Evolutionary conservation across 2,797 vertebrate genomes (phyloP).

Genomic region (Aphelocoma californica): DNA sequence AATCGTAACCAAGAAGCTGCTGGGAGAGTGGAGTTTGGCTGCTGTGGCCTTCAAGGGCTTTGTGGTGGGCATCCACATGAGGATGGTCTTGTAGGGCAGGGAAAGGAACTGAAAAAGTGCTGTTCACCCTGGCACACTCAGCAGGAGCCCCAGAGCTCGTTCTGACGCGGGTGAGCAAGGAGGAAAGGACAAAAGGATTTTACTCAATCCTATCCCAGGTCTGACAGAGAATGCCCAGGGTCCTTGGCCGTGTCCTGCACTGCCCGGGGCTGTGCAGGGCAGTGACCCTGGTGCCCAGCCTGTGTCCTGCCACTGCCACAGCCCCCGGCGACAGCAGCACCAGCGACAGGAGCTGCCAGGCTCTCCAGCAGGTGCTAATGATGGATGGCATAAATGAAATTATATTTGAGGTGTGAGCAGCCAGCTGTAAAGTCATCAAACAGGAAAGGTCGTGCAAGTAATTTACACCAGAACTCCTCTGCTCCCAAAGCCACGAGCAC

Average conservation of each 20-base stretch:
- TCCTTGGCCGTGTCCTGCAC: rapidly evolving
- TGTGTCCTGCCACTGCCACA: background rate
- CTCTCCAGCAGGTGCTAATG: background rate
- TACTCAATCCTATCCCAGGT: rapidly evolving
- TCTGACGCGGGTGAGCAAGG: background rate
- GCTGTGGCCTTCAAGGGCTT: background rate
- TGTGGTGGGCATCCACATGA: rapidly evolving
- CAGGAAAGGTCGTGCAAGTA: conserved; percentile 1
- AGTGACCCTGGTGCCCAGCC: background rate
- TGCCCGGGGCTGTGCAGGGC: background rate
- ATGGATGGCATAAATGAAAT: conserved; percentile 22
- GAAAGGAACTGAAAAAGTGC: background rate
- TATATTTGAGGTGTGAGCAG: background rate
- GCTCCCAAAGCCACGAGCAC: background rate
- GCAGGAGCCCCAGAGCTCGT: background rate
- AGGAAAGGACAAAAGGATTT: background rate
- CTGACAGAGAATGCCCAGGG: rapidly evolving
- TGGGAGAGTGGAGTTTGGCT: background rate
- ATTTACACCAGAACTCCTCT: conserved; percentile 12
- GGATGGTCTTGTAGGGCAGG: background rate
- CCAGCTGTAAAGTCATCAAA: conserved; percentile 19
- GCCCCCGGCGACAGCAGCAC: background rate
- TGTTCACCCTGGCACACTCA: background rate
- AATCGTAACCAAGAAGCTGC: background rate
- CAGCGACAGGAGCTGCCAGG: background rate